Percentiles rank a stretch among this genome's conserved stretches.
phyloP scores from a whole-genome alignment of 2,113 vertebrate genomes.

The Anolis sagrei region DNA sequence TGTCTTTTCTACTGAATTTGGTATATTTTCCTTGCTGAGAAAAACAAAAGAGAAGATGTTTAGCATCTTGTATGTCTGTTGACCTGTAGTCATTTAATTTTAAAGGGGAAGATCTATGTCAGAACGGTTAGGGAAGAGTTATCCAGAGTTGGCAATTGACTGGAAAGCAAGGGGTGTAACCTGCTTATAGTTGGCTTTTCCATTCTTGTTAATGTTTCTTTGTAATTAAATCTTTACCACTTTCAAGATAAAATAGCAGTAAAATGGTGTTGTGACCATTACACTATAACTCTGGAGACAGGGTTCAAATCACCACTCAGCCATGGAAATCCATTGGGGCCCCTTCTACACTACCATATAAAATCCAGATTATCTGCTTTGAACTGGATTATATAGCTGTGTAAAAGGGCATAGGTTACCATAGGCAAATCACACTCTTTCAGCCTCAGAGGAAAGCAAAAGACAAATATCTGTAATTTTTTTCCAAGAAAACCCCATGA shows the following conservation, averaged over 20 bases:
- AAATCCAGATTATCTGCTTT: too few relatives aligned
- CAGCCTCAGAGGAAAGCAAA: too few relatives aligned
- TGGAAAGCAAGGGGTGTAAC: not conserved
- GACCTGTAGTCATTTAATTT: not conserved
- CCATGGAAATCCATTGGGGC: too few relatives aligned
- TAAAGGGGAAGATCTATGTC: not conserved
- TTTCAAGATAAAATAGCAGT: not conserved
- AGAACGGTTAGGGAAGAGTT: not conserved
- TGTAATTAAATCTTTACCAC: not conserved
- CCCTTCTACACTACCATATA: too few relatives aligned
- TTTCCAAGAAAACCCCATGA: too few relatives aligned
- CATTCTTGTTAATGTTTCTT: not conserved
- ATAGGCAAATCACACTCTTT: too few relatives aligned
- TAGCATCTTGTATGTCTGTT: not conserved
- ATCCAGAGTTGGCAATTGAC: not conserved
- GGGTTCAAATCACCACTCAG: too few relatives aligned
- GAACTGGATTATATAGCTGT: too few relatives aligned
- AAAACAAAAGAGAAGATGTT: not conserved
- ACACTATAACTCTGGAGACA: too few relatives aligned
- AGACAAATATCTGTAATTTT: too few relatives aligned
- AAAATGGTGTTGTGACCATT: too few relatives aligned
- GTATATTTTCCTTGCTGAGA: not conserved
- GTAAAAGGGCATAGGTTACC: too few relatives aligned
- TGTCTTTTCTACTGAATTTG: not conserved
- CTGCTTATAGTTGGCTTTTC: conserved; percentile 5